A percentile compares a stretch with the other conserved stretches of the same genome.
These are phyloP conservation scores for Phytoseiulus persimilis DNA, from an alignment of 2,888 invertebrate genomes.

Conservation along the genomic window DNA sequence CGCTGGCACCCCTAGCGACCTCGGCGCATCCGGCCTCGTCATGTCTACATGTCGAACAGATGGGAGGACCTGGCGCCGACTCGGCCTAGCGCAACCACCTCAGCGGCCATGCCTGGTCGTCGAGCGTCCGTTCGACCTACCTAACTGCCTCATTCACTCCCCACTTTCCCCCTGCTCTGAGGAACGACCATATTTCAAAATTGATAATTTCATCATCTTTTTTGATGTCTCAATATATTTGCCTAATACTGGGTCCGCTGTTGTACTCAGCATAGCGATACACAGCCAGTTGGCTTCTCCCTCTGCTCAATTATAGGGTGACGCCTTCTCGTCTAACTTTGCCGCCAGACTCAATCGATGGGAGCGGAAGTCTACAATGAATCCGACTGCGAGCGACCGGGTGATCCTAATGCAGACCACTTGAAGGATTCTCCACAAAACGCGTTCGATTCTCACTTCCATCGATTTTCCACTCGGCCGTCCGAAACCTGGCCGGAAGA, in stretches of 20 bases:
- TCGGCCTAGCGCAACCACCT: neutral
- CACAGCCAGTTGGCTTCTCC: neutral
- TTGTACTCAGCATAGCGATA: neutral
- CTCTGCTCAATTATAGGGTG: neutral
- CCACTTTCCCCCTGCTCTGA: neutral
- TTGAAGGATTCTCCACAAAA: neutral
- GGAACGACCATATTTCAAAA: constrained; percentile 5
- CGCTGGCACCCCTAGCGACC: neutral
- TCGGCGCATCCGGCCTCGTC: neutral
- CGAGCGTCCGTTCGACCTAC: neutral
- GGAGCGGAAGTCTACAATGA: neutral
- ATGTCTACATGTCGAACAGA: constrained; percentile 5
- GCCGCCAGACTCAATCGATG: neutral
- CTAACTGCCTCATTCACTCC: neutral
- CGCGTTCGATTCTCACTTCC: no score
- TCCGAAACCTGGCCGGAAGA: no score
- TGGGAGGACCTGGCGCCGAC: constrained; percentile 5
- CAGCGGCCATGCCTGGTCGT: neutral
- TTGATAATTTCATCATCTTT: neutral
- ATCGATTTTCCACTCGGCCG: no score
- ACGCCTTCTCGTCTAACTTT: neutral
- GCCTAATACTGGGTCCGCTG: neutral
- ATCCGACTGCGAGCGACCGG: neutral
- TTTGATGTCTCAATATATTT: neutral
- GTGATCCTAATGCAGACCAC: neutral